Evolutionary conservation across 2,888 invertebrate species (phyloP), one percentile per base, ranked within the genome.

Genomic region (Stratiomys singularior): DNA sequence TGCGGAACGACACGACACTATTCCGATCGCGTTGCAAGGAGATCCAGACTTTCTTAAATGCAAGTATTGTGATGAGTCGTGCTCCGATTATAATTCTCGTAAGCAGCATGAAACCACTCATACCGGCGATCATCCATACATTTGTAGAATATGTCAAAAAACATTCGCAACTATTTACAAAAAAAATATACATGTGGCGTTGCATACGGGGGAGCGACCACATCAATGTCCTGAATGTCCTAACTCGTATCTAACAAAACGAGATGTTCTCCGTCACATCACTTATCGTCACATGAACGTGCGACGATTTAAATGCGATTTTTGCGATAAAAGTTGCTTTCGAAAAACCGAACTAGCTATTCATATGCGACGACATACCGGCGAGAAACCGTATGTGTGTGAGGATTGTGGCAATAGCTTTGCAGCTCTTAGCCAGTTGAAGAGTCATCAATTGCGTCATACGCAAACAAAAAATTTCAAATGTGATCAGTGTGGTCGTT

Each of bases 381-480:
- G 89, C 0, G 90, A 90, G 80, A 85, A 89, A 5, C 90, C 90
- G 0, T 89, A 87, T 81, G 88, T 80, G 27, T 84, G 84, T 67
- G 82, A 82, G 25, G 82, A 81, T 46, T 84, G 84, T 23, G 80
- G 80, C 21, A 83, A 83, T 81, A 82, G 82, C 44, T 84, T 83
- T 80, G 81, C 82, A 13, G 80, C 82, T 74, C 81, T 82, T 7
- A 83, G 83, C 64, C 83, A 84, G 76, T 77, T 84, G 21, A 83
- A 82, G 5, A 83, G 83, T 78, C 84, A 84, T 78, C 78, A 83
- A 15, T 81, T 82, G 23, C 83, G 84, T 66, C 83, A 84, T 60
- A 82, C 80, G 60, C 82, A 83, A 64, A 82, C 81, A 44, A 83
- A 81, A 21, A 82, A 82, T 60, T 83, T 82, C 74, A 81, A 81